Evolutionary conservation across 1,140 invertebrate species (phyloP), one percentile per base, ranked within the genome.

Genomic region (Carposina sasakii): DNA sequence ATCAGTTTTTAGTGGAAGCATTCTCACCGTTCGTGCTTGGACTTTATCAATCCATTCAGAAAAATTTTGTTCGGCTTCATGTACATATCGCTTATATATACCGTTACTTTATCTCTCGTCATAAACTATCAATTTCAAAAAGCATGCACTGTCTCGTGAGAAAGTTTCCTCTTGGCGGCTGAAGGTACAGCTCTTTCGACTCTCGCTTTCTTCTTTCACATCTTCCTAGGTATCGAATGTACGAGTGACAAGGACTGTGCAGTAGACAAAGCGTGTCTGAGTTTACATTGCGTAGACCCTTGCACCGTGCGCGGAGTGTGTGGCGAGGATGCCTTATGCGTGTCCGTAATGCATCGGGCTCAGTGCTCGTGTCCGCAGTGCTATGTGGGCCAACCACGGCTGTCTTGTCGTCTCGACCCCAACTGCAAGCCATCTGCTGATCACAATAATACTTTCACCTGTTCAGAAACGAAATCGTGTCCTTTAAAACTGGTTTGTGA

Each of bases 211-310:
- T 89, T 89, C 86, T 89, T 88, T 89, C 86, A 86, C 87, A 79
- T 89, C 86, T 86, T 86, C 85, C 85, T 90, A 94, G 93, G 94
- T 87, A 91, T 91, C 87, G 92, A 95, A 90, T 97, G 95, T 87
- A 91, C 91, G 85, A 92, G 90, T 81, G 94, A 97, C 89, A 88
- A 90, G 87, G 94, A 96, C 86, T 97, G 96, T 87, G 90, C 94
- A 54, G 91, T 92, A 85, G 94, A 96, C 84, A 94, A 94, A 87
- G 93, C 94, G 73, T 97, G 96, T 88, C 90, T 95, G 81, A 92
- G 93, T 85, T 88, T 90, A 72, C 88, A 90, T 71, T 97, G 96
- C 83, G 89, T 94, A 81, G 94, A 97, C 86, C 95, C 94, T 57
- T 97, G 96, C 87, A 91, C 89, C 62, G 87, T 96, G 60, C 90